Evolutionary conservation across 1,140 invertebrate species (phyloP).

Genomic region (Sitophilus oryzae): DNA sequence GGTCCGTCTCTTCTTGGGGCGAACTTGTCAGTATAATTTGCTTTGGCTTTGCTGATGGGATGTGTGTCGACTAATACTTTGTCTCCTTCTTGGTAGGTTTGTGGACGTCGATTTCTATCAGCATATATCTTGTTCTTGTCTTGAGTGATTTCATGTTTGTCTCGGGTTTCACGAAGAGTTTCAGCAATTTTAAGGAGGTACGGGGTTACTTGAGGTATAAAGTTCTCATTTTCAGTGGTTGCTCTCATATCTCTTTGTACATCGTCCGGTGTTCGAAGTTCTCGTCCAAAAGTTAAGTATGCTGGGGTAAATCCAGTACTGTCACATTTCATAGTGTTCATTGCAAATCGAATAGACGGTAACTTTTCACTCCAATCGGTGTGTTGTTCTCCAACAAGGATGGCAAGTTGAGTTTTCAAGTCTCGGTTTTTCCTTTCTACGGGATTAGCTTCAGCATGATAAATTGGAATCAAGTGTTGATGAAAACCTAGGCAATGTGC

Average conservation of each 20-base stretch:
- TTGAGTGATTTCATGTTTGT: constrained; percentile 26
- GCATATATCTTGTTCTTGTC: constrained; percentile 25
- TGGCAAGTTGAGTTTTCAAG: constrained; percentile 14
- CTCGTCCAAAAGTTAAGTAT: constrained; percentile 19
- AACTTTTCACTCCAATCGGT: constrained; percentile 34
- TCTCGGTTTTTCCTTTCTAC: constrained; percentile 41
- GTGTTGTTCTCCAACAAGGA: constrained; percentile 1
- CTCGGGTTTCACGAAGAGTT: constrained; percentile 24
- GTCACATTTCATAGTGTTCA: constrained; percentile 40
- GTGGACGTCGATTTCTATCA: constrained; percentile 22
- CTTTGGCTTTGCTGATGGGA: constrained; percentile 28
- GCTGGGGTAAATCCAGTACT: constrained; percentile 17
- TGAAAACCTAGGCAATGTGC: constrained; percentile 32
- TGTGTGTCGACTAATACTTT: constrained; percentile 36
- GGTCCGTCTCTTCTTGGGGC: constrained; percentile 40
- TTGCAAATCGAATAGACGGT: constrained; percentile 40
- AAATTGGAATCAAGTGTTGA: constrained; percentile 40
- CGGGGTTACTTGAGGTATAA: constrained; percentile 28
- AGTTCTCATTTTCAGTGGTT: constrained; percentile 9
- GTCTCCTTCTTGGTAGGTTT: constrained; percentile 28
- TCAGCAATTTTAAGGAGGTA: constrained; percentile 21
- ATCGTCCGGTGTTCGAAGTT: constrained; percentile 16
- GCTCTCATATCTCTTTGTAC: constrained; percentile 9
- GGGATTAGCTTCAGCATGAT: constrained; percentile 20
- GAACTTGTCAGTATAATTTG: constrained; percentile 37